These are phyloP conservation scores for Datnioides undecimradiatus DNA, from an alignment of 2,113 vertebrate species.

Conservation along the genomic window DNA sequence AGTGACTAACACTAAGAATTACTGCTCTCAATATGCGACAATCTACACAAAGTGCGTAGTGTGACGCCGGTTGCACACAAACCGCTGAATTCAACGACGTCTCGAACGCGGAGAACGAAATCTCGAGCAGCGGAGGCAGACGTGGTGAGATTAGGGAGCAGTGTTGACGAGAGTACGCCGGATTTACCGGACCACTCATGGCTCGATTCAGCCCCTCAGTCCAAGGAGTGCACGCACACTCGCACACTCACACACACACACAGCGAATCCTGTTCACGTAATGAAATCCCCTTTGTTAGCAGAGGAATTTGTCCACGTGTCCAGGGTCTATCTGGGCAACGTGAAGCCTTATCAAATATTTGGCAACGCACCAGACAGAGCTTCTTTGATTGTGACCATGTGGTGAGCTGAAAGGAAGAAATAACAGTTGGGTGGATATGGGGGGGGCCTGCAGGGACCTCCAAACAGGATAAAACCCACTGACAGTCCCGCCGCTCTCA, in stretches of 20 bases:
- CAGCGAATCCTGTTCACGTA: conserved; percentile 42
- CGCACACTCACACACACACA: conserved; percentile 3
- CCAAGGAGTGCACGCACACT: not conserved
- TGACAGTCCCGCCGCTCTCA: not conserved
- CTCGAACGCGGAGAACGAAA: conserved; percentile 36
- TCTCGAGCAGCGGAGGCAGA: conserved; percentile 40
- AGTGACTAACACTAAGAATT: too few relatives aligned
- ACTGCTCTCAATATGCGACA: not conserved
- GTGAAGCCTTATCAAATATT: conserved; percentile 65
- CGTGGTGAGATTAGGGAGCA: conserved; percentile 40
- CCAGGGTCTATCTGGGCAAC: conserved; percentile 43
- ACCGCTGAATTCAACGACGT: conserved; percentile 26
- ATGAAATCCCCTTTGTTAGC: conserved; percentile 59
- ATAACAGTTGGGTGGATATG: not conserved
- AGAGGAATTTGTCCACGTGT: conserved; percentile 58
- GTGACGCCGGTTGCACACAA: conserved; percentile 29
- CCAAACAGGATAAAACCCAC: not conserved
- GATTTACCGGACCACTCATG: conserved; percentile 27
- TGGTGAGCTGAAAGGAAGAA: conserved; percentile 15
- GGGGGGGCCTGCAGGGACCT: conserved; percentile 10
- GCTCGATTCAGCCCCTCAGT: conserved; percentile 19
- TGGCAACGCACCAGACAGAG: conserved; percentile 50
- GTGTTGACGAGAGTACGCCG: conserved; percentile 19
- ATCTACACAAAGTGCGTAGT: not conserved
- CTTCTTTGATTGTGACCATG: conserved; percentile 47